These are phyloP conservation scores for Lucinisca nassula DNA, from an alignment of 2,888 invertebrate species.

Conservation along the genomic window DNA sequence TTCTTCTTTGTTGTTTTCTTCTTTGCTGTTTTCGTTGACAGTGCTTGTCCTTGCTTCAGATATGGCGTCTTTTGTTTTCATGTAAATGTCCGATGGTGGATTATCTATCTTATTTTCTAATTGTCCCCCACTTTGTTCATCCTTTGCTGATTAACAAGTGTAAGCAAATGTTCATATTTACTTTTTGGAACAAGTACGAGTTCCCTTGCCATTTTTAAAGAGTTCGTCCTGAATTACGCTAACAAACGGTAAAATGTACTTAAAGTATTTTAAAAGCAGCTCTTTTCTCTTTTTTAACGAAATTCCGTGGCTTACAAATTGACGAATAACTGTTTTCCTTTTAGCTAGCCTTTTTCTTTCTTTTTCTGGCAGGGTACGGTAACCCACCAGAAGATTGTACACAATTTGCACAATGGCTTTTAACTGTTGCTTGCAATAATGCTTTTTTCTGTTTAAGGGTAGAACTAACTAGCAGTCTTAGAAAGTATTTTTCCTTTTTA, in stretches of 20 bases:
- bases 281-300: constrained; percentile 13
- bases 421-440: constrained; percentile 15
- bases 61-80: not conserved
- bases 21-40: not conserved
- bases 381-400: not conserved
- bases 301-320: not conserved
- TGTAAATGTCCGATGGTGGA: not conserved
- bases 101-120: not conserved
- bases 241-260: constrained; percentile 35
- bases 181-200: constrained; percentile 43
- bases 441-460: not conserved
- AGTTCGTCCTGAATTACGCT: constrained; percentile 32
- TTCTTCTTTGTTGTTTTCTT: not conserved
- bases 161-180: constrained; percentile 42
- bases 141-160: not conserved
- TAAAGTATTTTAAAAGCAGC: constrained; percentile 36
- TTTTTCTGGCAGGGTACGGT: not conserved
- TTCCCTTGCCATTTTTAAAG: constrained; percentile 39
- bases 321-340: constrained; percentile 27
- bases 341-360: not conserved
- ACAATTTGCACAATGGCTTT: constrained; percentile 23
- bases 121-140: not conserved
- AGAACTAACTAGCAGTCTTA: not conserved
- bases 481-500: not conserved
- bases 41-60: not conserved